phyloP scores from a whole-genome alignment of 2,888 invertebrate species.

The Ectemnius cavifrons region DNA sequence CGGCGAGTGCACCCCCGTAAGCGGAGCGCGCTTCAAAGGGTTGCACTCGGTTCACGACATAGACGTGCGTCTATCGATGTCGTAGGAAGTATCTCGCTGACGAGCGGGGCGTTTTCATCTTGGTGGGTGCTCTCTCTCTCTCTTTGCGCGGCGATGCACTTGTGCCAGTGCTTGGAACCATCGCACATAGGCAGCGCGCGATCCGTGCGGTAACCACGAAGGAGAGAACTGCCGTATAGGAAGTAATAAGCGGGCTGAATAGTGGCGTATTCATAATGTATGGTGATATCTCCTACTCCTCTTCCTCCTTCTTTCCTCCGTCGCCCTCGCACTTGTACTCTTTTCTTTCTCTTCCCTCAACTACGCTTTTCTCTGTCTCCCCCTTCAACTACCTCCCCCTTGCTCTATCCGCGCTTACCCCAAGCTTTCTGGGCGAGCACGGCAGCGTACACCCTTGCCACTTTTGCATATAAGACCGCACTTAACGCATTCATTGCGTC shows the following conservation, averaged over 20 bases:
- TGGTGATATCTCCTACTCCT: conserved; percentile 45
- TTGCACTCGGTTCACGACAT: conserved; percentile 33
- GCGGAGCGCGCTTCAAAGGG: conserved; percentile 37
- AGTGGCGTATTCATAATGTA: conserved; percentile 72
- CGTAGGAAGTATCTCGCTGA: conserved; percentile 15
- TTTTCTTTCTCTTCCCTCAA: conserved; percentile 44
- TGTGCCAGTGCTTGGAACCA: background rate
- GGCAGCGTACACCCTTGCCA: conserved; percentile 61
- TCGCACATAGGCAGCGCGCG: background rate
- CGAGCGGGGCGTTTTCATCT: conserved; percentile 30
- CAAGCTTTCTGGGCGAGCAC: conserved; percentile 35
- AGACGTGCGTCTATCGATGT: conserved; percentile 15
- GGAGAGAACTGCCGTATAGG: conserved; percentile 53
- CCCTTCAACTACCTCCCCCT: conserved; percentile 23
- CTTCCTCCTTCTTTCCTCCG: conserved; percentile 2
- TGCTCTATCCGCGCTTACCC: conserved; percentile 32
- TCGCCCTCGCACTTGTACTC: background rate
- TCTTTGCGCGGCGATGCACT: background rate
- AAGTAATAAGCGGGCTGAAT: conserved; percentile 71
- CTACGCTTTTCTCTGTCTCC: conserved; percentile 36
- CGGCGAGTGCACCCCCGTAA: conserved; percentile 34
- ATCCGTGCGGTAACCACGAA: conserved; percentile 27
- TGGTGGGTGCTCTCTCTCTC: background rate
- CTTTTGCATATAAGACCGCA: conserved; percentile 68
- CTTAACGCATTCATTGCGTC: conserved; percentile 71